Evolutionary conservation across 1,140 invertebrate species (phyloP).

Genomic region (Drosophila nannoptera): DNA sequence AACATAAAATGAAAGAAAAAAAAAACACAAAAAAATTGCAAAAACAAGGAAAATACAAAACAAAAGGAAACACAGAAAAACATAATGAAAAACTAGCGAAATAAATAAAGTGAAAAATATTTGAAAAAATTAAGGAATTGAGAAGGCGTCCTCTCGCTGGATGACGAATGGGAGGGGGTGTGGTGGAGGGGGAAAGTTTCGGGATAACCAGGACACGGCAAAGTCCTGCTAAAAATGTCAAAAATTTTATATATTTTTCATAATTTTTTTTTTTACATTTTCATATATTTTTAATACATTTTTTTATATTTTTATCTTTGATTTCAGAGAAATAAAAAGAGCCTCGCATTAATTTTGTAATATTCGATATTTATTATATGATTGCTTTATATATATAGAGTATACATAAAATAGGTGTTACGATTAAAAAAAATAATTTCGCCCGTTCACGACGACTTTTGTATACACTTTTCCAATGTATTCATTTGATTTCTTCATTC

Average conservation of each 20-base stretch:
- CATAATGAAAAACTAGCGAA: conserved; percentile 72
- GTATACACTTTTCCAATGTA: conserved; percentile 16
- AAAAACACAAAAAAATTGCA: conserved; percentile 53
- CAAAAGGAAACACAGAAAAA: conserved; percentile 62
- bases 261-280: too few relatives aligned
- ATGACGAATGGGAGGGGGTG: too few relatives aligned
- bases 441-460: too few relatives aligned
- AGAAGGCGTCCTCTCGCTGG: too few relatives aligned
- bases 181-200: neutral
- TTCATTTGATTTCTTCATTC: conserved; percentile 3
- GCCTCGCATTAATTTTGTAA: conserved; percentile 40
- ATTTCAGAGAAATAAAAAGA: neutral
- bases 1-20: conserved; percentile 13
- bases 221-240: too few relatives aligned
- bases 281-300: too few relatives aligned
- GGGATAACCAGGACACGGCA: too few relatives aligned
- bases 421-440: conserved; percentile 59
- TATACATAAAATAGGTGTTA: conserved; percentile 68
- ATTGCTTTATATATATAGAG: conserved; percentile 66
- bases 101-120: conserved; percentile 76
- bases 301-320: neutral
- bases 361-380: conserved; percentile 71
- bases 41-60: conserved; percentile 51
- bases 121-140: conserved; percentile 42
- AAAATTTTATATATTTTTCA: too few relatives aligned